phyloP scores from a whole-genome alignment of 2,113 vertebrate species.

The Gymnorhina tibicen region DNA sequence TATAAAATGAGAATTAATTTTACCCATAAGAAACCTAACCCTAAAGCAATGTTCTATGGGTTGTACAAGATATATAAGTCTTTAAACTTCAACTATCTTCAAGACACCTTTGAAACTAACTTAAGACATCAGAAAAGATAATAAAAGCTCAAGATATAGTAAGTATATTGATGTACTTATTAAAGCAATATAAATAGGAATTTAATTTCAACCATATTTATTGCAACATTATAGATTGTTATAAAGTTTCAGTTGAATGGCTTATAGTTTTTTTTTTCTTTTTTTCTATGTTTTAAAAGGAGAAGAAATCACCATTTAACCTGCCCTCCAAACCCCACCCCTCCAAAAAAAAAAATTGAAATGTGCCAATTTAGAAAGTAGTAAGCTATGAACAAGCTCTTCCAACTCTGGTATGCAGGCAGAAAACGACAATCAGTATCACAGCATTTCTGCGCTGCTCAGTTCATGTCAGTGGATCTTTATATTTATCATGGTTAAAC shows the following conservation, averaged over 20 bases:
- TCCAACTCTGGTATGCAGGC: neutral
- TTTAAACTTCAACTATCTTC: neutral
- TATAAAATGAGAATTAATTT: neutral
- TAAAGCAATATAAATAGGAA: neutral
- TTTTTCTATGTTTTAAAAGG: neutral
- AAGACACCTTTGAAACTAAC: neutral
- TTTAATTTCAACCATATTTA: neutral
- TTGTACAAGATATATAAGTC: no score
- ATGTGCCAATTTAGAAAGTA: neutral
- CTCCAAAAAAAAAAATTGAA: neutral
- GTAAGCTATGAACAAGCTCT: neutral
- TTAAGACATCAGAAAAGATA: neutral
- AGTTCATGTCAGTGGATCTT: neutral
- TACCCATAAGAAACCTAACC: neutral
- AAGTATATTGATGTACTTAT: neutral
- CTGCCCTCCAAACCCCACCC: rapidly evolving
- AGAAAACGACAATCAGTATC: neutral
- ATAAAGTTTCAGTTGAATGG: neutral
- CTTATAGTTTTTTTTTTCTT: neutral
- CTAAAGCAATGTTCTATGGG: neutral
- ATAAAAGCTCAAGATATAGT: neutral
- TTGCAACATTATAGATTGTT: neutral
- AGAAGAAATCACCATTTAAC: neutral
- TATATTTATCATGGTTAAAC: neutral
- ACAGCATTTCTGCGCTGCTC: neutral